phyloP scores from a whole-genome alignment of 2,113 vertebrate genomes.

The Zingel zingel region DNA sequence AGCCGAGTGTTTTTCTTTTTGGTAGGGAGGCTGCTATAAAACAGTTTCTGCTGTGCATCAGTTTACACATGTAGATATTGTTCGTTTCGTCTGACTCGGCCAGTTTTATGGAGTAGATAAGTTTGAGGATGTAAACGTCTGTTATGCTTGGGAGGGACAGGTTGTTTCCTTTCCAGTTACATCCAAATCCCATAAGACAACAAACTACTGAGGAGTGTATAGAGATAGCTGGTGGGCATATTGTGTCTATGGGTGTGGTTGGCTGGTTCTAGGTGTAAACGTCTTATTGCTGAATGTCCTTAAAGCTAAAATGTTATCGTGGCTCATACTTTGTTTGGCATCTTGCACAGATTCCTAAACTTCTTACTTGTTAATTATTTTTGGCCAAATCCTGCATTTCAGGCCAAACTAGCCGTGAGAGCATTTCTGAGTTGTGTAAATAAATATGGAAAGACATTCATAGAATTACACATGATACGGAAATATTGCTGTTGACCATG shows the following conservation, averaged over 20 bases:
- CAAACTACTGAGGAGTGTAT: constrained; percentile 8
- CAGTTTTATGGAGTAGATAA: constrained; percentile 14
- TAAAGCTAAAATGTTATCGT: constrained; percentile 55
- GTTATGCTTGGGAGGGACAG: constrained; percentile 21
- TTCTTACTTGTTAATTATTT: constrained; percentile 47
- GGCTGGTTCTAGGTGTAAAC: constrained; percentile 29
- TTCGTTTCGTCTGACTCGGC: constrained; percentile 9
- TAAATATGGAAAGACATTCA: constrained; percentile 69
- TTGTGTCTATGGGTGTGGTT: neutral
- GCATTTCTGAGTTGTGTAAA: constrained; percentile 67
- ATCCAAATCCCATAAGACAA: constrained; percentile 23
- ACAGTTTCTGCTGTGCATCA: constrained; percentile 21
- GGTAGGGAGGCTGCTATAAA: constrained; percentile 2
- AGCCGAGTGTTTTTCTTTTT: constrained; percentile 45
- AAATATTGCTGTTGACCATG: constrained; percentile 65
- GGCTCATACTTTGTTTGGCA: constrained; percentile 65
- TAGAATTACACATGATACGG: constrained; percentile 63
- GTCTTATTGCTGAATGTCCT: constrained; percentile 50
- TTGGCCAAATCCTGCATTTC: constrained; percentile 27
- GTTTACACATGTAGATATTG: constrained; percentile 21
- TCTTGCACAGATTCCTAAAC: constrained; percentile 49
- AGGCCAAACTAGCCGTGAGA: constrained; percentile 43
- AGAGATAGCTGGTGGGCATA: constrained; percentile 14
- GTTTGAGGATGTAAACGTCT: constrained; percentile 14
- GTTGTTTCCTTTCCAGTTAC: constrained; percentile 26